phyloP scores from a whole-genome alignment of 2,113 vertebrate species.

The Ahaetulla prasina region DNA sequence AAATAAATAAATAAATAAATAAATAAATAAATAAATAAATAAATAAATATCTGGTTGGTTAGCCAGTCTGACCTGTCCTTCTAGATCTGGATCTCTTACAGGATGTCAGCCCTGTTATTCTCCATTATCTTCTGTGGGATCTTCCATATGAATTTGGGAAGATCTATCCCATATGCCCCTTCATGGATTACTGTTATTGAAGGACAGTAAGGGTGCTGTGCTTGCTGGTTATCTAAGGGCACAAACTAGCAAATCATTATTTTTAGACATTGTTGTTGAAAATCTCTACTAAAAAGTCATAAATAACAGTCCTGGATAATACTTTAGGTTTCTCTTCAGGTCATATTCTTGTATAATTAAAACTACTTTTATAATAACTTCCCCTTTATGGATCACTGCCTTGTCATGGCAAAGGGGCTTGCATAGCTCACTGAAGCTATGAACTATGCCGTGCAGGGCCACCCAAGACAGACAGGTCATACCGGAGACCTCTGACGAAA shows the following conservation, averaged over 20 bases:
- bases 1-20: too few species aligned
- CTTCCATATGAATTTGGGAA: background rate
- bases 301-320: background rate
- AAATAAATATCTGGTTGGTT: background rate
- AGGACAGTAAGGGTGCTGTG: background rate
- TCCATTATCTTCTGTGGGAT: background rate
- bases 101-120: background rate
- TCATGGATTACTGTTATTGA: constrained; percentile 7
- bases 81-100: background rate
- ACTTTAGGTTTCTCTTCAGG: background rate
- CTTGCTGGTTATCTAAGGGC: background rate
- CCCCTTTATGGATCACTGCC: too few species aligned
- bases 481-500: too few species aligned
- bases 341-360: background rate
- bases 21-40: too few species aligned
- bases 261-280: background rate
- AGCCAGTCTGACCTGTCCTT: background rate
- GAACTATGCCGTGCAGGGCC: too few species aligned
- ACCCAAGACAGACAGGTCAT: too few species aligned
- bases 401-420: too few species aligned
- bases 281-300: background rate
- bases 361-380: background rate
- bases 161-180: background rate
- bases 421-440: too few species aligned
- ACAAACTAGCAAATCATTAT: constrained; percentile 8